Evolutionary conservation across 2,113 vertebrate species (phyloP), one percentile per base, ranked within the genome.

Genomic region (Penelope pileata): DNA sequence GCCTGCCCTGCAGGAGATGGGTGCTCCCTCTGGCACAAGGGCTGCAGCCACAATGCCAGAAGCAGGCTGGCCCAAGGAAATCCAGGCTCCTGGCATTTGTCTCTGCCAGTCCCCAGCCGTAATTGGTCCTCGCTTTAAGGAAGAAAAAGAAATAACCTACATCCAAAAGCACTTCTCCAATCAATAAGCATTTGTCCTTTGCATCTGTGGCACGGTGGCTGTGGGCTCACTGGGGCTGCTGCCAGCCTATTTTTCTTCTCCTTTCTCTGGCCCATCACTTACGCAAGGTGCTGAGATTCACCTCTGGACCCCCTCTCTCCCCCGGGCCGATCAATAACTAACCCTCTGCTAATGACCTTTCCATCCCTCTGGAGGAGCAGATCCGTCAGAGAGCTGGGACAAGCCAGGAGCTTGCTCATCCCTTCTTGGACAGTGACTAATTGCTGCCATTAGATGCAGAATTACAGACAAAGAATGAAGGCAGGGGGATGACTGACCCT

Each of bases 341-440:
- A 96, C 84, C 92, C 94, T 96, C 74, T 86, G 93, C 93, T 97
- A 97, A 97, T 80, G 97, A 97, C 95, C 96, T 97, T 97, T 97
- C 95, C 91, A 83, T 88, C 93, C 94, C 95, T 77, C 60, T 79
- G 95, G 91, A 90, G 15, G 14, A 92, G 87, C 73, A 85, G 94
- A 95, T 97, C 91, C 70, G 87, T 98, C 94, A 94, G 90, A 84
- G 67, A 80, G 93, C 85, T 22, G 66, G 43, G 73, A 91, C 18
- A 87, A 94, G 81, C 80, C 69, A 94, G 95, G 86, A 73, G 94
- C 92, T 95, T 89, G 93, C 96, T 97, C 90, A 81, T 87, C 87
- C 94, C 67, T 96, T 40, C 38, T 92, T 34, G 93, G 98, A 98
- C 97, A 97, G 96, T 98, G 98, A 98, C 96, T 97, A 97, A 98